Evolutionary conservation across 2,888 invertebrate species (phyloP), one percentile per base, ranked within the genome.

Genomic region (Yponomeuta plumbellus): DNA sequence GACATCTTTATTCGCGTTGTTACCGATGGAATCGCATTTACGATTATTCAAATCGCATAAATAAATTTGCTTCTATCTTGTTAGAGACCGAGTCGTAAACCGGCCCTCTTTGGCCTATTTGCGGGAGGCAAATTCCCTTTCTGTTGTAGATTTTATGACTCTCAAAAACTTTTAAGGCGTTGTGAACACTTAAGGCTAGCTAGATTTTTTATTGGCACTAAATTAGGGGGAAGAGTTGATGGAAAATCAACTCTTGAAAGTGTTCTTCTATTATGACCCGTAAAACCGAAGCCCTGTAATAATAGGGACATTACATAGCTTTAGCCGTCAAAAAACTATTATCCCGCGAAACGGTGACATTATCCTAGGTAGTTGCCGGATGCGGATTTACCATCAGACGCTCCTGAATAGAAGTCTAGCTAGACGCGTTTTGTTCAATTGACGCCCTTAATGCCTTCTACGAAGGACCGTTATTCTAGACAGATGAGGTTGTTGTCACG

Each of bases 261-360:
- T 58, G 8, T 61, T 61, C 61, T n/a, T 71, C 66, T 67, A 66
- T 68, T 66, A 71, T 44, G 44, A 26, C 20, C 76, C 77, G 74
- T 81, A 79, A 80, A 79, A 78, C 74, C 79, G 81, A 81, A 75
- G 77, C 80, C 75, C 80, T 71, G 82, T 84, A 83, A 21, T 23
- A 83, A 84, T 77, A 79, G 70, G 66, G 40, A 75, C 80, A 79
- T 80, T 77, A 79, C 76, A 73, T 70, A 73, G 71, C 73, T 76
- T 80, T 80, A 75, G 17, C 44, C 44, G 44, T 80, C 77, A 80
- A 78, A 74, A 81, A 80, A 76, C 81, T 78, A 85, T 85, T 80
- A 80, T 75, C 73, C 72, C 67, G 69, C 72, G 74, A 72, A 77
- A 80, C 76, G 71, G 76, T 73, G 73, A 34, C 39, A 39, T 39